phyloP scores from a whole-genome alignment of 2,797 vertebrate species.

The Cossypha dichroa region DNA sequence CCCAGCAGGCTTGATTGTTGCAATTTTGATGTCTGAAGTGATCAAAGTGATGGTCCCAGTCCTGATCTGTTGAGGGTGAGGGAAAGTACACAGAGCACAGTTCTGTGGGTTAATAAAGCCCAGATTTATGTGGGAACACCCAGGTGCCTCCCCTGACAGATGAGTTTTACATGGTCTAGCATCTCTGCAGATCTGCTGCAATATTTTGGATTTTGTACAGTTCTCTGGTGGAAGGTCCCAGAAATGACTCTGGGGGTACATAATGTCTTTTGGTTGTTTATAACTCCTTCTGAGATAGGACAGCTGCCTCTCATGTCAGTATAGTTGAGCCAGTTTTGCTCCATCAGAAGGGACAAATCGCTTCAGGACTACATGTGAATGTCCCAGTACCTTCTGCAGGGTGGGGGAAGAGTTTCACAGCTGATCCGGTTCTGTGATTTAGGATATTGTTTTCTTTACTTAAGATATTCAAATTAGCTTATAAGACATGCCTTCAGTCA shows the following conservation, averaged over 20 bases:
- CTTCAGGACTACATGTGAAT: not conserved
- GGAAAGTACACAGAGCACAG: not conserved
- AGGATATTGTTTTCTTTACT: not conserved
- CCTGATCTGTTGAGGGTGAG: not conserved
- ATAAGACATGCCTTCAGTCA: not conserved
- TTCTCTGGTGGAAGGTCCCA: not conserved
- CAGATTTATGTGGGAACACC: not conserved
- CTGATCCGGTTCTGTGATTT: not conserved
- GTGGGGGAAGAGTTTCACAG: not conserved
- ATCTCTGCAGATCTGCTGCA: not conserved
- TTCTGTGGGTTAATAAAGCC: not conserved
- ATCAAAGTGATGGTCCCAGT: not conserved
- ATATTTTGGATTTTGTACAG: not conserved
- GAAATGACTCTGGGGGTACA: not conserved
- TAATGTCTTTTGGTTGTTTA: not conserved
- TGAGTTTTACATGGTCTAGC: not conserved
- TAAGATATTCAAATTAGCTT: not conserved
- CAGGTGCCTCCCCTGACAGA: not conserved
- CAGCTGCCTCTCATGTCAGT: not conserved
- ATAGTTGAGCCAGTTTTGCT: not conserved
- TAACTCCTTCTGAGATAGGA: not conserved
- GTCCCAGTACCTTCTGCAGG: not conserved
- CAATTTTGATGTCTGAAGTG: rapidly evolving
- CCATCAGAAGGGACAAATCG: not conserved
- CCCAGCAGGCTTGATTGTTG: not conserved